Evolutionary conservation across 2,113 vertebrate species (phyloP).

Genomic region (Sinocyclocheilus rhinocerous): DNA sequence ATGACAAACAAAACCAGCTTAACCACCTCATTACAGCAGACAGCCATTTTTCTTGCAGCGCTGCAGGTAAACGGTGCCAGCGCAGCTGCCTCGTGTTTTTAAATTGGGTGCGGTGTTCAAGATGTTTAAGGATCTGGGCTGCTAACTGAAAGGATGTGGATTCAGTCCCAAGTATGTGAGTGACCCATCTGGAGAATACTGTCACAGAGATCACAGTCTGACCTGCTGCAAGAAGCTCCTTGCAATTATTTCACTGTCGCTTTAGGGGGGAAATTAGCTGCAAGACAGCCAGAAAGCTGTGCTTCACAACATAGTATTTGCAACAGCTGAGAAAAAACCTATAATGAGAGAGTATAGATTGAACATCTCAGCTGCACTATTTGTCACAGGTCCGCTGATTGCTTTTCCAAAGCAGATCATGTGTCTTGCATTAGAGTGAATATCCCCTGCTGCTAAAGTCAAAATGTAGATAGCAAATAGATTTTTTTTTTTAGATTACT

Average conservation of each 20-base stretch:
- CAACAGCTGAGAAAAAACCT: not conserved
- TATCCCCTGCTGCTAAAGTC: not conserved
- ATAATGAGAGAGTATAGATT: slow-evolving; percentile 31
- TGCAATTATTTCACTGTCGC: slow-evolving; percentile 25
- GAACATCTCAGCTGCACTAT: not conserved
- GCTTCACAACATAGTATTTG: not conserved
- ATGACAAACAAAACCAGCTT: slow-evolving; percentile 29
- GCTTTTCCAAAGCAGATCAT: slow-evolving; percentile 37
- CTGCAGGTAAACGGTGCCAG: slow-evolving; percentile 21
- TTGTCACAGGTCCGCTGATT: slow-evolving; percentile 30
- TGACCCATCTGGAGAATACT: not conserved
- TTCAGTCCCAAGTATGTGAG: slow-evolving; percentile 1
- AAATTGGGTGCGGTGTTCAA: not conserved
- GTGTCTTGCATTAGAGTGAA: not conserved
- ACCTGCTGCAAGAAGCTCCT: not conserved
- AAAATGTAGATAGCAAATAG: not conserved
- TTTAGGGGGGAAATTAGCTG: not conserved
- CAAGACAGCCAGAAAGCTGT: not conserved
- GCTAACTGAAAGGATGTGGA: slow-evolving; percentile 15
- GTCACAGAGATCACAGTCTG: not conserved
- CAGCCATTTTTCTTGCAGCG: not conserved
- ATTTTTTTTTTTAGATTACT: not conserved
- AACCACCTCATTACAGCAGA: slow-evolving; percentile 30
- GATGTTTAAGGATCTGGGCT: not conserved
- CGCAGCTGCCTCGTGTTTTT: slow-evolving; percentile 24